Evolutionary conservation across 2,888 invertebrate genomes (phyloP), one percentile per base, ranked within the genome.

Genomic region (Cremastinae sp.): DNA sequence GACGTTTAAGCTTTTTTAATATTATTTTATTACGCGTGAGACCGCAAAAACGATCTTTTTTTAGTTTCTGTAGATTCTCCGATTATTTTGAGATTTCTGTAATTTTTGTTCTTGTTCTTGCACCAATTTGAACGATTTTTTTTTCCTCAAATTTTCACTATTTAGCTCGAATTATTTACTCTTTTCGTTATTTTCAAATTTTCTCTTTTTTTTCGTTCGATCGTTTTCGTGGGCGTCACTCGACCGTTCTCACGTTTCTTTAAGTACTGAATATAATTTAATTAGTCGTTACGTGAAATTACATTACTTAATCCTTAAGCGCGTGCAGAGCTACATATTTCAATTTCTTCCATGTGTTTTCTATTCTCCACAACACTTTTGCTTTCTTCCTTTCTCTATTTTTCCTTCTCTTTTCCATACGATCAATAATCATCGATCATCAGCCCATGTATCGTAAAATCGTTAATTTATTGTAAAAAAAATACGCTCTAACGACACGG

Each of bases 221-320:
- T 75, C 20, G 12, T 58, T 70, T 74, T 66, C 61, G 41, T 35
- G 62, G 56, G 64, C 65, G 28, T 18, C 18, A 12, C 39, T 14
- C 16, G 51, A 35, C 22, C 10, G 10, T 49, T 64, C 39, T 72
- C 58, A 28, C 56, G 51, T 14, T 69, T 66, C 28, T 45, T 83
- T 84, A 84, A 84, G 84, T 84, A 84, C 84, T 80, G 80, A 75
- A 79, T 85, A 82, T 68, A 80, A 80, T 80, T 81, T 81, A 76
- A 80, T 70, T 71, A 66, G 77, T 78, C 79, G 75, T 64, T 78
- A 78, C 79, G 77, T 65, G 55, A 53, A 59, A 66, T 72, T 79
- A 78, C 64, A 65, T 56, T 43, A 68, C 47, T 69, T 72, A 43
- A 70, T 66, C n/a, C 12, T 74, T 65, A 49, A 66, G 71, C 70